These are phyloP conservation scores for Brachirus orientalis DNA, from an alignment of 2,113 vertebrate species.

Conservation along the genomic window DNA sequence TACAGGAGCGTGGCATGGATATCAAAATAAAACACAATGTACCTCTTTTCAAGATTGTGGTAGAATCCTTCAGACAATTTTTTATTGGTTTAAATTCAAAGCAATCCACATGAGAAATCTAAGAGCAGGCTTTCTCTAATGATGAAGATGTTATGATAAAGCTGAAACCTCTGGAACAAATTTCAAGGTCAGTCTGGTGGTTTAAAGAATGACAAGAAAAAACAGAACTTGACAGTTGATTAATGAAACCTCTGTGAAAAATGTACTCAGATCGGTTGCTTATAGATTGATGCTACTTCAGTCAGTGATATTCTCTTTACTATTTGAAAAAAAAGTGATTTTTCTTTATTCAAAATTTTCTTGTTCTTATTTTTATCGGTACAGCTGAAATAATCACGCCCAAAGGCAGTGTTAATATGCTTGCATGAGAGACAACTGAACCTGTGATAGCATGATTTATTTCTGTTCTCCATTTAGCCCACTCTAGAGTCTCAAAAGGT, in stretches of 20 bases:
- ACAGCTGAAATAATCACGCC: background rate
- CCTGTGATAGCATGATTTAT: background rate
- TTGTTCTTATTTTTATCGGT: background rate
- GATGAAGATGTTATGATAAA: background rate
- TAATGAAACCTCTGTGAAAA: background rate
- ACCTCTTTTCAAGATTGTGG: background rate
- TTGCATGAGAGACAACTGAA: background rate
- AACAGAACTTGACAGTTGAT: conserved; percentile 17
- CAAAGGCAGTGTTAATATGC: background rate
- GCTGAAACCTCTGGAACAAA: background rate
- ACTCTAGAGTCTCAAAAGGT: background rate
- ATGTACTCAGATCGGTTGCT: background rate
- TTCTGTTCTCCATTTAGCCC: background rate
- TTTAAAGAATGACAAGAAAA: conserved; percentile 4
- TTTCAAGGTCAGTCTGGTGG: background rate
- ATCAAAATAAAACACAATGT: background rate
- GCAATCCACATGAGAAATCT: background rate
- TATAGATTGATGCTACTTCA: too few relatives aligned
- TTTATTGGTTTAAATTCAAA: too few relatives aligned
- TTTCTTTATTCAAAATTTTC: background rate
- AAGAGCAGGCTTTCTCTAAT: background rate
- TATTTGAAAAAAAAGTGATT: background rate
- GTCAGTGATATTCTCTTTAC: background rate
- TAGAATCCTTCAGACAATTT: too few relatives aligned
- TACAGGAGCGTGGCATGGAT: background rate